Percentiles rank a stretch among this genome's conserved stretches.
Evolutionary conservation across 2,113 vertebrate species (phyloP).

Genomic region (Strigops habroptila): DNA sequence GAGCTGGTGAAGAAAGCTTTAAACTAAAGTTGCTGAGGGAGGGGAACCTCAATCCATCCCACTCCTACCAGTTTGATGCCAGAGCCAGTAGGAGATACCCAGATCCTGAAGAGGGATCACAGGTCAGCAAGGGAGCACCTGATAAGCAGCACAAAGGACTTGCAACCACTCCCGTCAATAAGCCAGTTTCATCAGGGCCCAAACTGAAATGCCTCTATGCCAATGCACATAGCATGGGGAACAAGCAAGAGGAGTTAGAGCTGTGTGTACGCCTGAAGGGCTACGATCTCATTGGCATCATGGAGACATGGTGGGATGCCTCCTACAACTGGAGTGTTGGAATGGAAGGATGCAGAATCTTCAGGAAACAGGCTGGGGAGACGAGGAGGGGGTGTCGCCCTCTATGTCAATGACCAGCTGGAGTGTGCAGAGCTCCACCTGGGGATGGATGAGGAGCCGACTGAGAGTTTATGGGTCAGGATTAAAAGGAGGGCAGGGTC

Average conservation of each 20-base stretch:
- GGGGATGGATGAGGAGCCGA: background rate
- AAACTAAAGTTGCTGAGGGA: background rate
- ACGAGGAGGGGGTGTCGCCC: fast-evolving
- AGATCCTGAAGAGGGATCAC: too few species aligned
- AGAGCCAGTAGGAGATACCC: too few species aligned
- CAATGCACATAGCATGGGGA: too few species aligned
- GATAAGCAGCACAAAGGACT: too few species aligned
- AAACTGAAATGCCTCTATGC: too few species aligned
- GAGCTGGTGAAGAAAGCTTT: background rate
- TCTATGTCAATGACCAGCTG: background rate
- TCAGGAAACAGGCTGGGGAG: background rate
- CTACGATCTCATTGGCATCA: fast-evolving
- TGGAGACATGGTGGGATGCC: background rate
- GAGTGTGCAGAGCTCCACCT: background rate
- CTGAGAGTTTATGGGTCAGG: background rate
- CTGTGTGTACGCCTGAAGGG: background rate
- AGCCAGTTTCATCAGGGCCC: too few species aligned
- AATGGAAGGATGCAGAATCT: background rate
- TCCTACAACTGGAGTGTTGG: background rate
- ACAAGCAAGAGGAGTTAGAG: background rate
- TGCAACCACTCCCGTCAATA: too few species aligned
- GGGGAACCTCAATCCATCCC: background rate
- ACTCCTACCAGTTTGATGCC: too few species aligned
- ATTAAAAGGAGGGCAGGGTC: background rate
- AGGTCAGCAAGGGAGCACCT: too few species aligned